phyloP scores from a whole-genome alignment of 2,113 vertebrate genomes.

The Conger conger region DNA sequence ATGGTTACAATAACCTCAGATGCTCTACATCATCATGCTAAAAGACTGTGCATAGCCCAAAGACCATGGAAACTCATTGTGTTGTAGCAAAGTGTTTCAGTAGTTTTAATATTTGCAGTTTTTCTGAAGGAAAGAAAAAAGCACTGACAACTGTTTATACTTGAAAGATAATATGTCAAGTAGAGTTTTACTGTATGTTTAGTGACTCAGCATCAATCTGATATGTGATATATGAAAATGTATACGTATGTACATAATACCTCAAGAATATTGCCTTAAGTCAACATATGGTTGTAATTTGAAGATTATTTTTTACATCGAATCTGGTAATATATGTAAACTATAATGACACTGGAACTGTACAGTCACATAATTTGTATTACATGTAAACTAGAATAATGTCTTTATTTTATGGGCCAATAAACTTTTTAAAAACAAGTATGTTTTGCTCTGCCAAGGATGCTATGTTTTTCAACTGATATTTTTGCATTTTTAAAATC shows the following conservation, averaged over 20 bases:
- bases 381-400: neutral
- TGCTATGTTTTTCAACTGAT: neutral
- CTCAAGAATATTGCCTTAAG: neutral
- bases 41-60: neutral
- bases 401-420: constrained; percentile 16
- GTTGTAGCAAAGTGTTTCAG: neutral
- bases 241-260: neutral
- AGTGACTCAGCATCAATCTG: neutral
- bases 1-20: neutral
- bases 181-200: neutral
- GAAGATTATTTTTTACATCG: constrained; percentile 3
- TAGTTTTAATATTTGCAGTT: neutral
- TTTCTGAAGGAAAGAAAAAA: neutral
- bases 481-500: neutral
- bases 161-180: neutral
- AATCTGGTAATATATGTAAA: constrained; percentile 7
- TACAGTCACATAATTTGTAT: neutral
- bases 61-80: neutral
- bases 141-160: neutral
- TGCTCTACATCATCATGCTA: neutral
- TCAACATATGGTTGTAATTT: neutral
- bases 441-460: neutral
- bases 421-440: constrained; percentile 18
- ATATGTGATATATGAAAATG: too few species aligned
- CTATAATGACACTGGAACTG: neutral